Conservation (phyloP, 2,797 vertebrate genomes). For the Pagetopsis macropterus region DNA sequence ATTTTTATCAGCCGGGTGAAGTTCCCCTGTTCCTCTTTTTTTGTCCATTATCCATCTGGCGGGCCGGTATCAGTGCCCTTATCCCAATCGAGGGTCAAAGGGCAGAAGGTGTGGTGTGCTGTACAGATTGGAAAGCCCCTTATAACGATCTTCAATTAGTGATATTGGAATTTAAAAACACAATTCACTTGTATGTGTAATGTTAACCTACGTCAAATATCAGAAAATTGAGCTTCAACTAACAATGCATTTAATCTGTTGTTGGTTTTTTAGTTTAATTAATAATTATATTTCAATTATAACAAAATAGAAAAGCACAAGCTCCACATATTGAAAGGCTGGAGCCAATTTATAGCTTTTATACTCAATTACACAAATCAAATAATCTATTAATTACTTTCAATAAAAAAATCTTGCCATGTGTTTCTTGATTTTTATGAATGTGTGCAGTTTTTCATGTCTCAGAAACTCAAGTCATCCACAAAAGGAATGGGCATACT, state of each 20-base stretch:
- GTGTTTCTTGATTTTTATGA: neutral
- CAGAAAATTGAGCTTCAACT: neutral
- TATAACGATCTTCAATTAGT: neutral
- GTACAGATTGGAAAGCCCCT: neutral
- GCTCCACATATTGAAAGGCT: neutral
- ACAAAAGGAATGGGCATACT: constrained; percentile 33
- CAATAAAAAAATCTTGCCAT: neutral
- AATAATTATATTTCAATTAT: neutral
- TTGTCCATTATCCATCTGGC: too few relatives aligned
- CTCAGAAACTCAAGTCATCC: constrained; percentile 13
- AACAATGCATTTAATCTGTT: neutral
- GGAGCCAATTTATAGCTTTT: neutral
- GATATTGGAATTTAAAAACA: neutral
- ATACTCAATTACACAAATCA: neutral
- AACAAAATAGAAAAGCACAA: neutral
- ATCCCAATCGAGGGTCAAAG: neutral
- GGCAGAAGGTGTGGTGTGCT: neutral
- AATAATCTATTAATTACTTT: neutral
- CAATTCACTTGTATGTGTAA: neutral
- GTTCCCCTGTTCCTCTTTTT: too few relatives aligned
- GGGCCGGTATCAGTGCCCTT: too few relatives aligned
- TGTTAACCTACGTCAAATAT: neutral
- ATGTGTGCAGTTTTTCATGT: neutral
- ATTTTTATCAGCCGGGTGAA: too few relatives aligned
- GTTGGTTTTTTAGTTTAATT: neutral